Evolutionary conservation across 2,797 vertebrate species (phyloP).

Genomic region (Morelia viridis): DNA sequence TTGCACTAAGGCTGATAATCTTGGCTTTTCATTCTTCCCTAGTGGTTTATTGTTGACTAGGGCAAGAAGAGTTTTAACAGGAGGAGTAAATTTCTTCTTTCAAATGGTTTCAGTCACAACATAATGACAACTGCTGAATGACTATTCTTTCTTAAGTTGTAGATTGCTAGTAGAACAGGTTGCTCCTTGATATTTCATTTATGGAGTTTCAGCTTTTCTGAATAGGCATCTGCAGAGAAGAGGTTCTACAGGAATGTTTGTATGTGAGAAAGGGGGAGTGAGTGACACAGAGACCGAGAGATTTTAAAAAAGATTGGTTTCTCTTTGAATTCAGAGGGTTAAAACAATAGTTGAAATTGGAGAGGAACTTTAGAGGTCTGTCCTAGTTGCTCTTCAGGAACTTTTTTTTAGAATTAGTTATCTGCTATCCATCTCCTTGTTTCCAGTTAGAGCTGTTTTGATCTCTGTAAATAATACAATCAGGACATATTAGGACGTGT

Average conservation of each 20-base stretch:
- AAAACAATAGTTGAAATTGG: neutral
- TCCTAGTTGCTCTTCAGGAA: neutral
- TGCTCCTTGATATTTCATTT: too few relatives aligned
- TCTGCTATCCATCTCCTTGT: neutral
- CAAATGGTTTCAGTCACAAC: neutral
- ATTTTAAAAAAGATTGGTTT: too few relatives aligned
- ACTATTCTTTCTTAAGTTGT: neutral
- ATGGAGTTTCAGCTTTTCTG: neutral
- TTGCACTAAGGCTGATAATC: neutral
- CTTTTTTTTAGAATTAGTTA: neutral
- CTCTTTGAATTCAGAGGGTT: neutral
- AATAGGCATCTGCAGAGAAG: neutral
- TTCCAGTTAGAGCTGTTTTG: neutral
- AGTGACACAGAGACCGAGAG: too few relatives aligned
- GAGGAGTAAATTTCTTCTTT: neutral
- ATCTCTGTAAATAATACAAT: neutral
- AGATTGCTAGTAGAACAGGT: neutral
- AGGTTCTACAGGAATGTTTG: neutral
- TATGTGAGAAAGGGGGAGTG: neutral
- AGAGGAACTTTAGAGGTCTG: neutral
- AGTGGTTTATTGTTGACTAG: neutral
- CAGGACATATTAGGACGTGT: neutral
- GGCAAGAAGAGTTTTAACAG: neutral
- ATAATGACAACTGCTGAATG: neutral
- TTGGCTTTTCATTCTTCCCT: neutral